These are phyloP conservation scores for Donacobius atricapilla DNA, from an alignment of 2,113 vertebrate genomes.

Conservation along the genomic window DNA sequence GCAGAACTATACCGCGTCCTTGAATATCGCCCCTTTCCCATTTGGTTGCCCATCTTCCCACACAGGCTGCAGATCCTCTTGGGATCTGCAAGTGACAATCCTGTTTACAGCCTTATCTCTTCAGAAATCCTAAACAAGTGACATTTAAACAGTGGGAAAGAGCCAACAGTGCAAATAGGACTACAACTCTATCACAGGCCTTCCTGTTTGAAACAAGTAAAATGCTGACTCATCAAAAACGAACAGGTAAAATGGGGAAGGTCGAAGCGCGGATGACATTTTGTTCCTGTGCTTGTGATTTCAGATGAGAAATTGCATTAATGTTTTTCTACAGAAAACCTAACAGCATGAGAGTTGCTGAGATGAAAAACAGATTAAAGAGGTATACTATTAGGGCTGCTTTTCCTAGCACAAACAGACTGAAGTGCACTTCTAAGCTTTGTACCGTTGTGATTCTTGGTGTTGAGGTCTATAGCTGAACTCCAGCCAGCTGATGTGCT, in stretches of 20 bases:
- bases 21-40: background rate
- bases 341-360: background rate
- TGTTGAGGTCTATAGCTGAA: background rate
- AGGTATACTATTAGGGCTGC: background rate
- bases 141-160: conserved; percentile 16
- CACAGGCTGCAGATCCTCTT: background rate
- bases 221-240: background rate
- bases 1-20: background rate
- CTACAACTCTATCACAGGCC: background rate
- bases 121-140: background rate
- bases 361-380: background rate
- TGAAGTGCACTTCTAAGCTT: background rate
- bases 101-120: background rate
- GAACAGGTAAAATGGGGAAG: background rate
- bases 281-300: background rate
- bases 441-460: background rate
- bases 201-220: background rate
- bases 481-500: background rate
- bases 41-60: background rate
- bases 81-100: background rate
- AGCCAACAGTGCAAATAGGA: background rate
- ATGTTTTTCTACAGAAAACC: background rate
- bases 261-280: background rate
- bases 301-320: background rate
- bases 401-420: background rate